Percentiles rank a stretch among this genome's conserved stretches.
These are phyloP conservation scores for Acheta domesticus DNA, from an alignment of 2,888 invertebrate genomes.

Conservation along the genomic window DNA sequence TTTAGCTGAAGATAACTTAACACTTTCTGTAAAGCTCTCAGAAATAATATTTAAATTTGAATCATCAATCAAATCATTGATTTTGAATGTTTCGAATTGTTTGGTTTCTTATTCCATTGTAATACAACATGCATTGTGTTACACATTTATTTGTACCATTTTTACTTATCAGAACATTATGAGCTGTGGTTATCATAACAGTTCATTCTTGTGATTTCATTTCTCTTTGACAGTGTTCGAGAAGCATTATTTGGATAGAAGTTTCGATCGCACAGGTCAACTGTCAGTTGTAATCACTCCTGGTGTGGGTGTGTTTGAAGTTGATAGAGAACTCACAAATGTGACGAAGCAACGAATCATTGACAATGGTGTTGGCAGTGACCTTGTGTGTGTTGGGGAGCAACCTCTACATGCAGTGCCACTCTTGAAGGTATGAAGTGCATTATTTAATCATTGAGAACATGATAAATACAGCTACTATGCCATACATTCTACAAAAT, in stretches of 20 bases:
- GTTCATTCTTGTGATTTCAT: slow-evolving; percentile 25
- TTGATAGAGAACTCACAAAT: slow-evolving; percentile 93
- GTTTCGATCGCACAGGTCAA: slow-evolving; percentile 97
- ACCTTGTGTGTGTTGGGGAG: slow-evolving; percentile 96
- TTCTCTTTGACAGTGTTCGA: slow-evolving; percentile 74
- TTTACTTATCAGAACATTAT: too few species aligned
- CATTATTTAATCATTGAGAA: not conserved
- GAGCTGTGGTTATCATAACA: not conserved
- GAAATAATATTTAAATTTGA: too few species aligned
- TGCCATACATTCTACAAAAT: not conserved
- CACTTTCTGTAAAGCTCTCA: too few species aligned
- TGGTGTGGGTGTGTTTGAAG: slow-evolving; percentile 97
- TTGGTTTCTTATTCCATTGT: too few species aligned
- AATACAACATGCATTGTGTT: too few species aligned
- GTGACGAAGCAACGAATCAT: slow-evolving; percentile 98
- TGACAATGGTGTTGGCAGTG: slow-evolving; percentile 96
- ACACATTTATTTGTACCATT: too few species aligned
- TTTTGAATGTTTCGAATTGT: too few species aligned
- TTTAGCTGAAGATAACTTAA: too few species aligned
- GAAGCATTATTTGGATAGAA: slow-evolving; percentile 94
- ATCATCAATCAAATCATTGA: too few species aligned
- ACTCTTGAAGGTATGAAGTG: slow-evolving; percentile 66
- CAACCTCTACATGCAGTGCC: slow-evolving; percentile 98
- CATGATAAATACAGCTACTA: not conserved
- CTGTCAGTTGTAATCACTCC: slow-evolving; percentile 97